A percentile compares a stretch with the other conserved stretches of the same genome.
Conservation (phyloP, 2,797 vertebrate species). For the Amazona finschi region DNA sequence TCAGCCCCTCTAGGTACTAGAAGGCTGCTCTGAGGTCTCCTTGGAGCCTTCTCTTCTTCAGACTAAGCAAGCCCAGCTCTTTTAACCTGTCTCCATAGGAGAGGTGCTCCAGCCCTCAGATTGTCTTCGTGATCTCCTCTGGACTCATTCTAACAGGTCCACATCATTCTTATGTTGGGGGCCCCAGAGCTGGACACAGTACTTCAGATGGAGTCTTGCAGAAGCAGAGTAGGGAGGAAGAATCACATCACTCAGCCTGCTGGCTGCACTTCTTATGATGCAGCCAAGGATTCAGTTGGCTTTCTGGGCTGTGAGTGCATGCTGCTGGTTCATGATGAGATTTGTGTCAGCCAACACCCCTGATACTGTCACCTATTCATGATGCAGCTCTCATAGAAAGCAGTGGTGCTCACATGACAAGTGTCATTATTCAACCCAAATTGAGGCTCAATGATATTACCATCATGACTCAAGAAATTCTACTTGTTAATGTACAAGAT, state of each 20-base stretch:
- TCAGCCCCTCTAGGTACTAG: neutral
- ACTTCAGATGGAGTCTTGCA: neutral
- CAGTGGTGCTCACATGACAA: neutral
- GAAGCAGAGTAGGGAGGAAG: neutral
- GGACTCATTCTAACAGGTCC: neutral
- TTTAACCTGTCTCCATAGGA: neutral
- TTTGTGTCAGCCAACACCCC: neutral
- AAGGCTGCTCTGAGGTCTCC: neutral
- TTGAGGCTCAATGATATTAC: accelerated
- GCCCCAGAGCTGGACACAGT: neutral
- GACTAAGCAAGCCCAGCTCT: neutral
- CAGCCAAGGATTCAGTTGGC: neutral
- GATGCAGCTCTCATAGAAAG: neutral
- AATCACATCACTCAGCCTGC: neutral
- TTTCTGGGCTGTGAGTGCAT: neutral
- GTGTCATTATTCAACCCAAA: neutral
- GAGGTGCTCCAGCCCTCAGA: neutral
- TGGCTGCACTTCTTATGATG: neutral
- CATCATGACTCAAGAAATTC: neutral
- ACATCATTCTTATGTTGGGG: neutral
- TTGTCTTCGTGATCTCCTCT: neutral
- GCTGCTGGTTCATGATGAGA: neutral
- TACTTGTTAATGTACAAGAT: neutral
- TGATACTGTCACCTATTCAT: neutral
- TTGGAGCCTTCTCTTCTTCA: neutral